These are phyloP conservation scores for Ramazzottius varieornatus DNA, from an alignment of 2,888 invertebrate genomes.

Conservation along the genomic window DNA sequence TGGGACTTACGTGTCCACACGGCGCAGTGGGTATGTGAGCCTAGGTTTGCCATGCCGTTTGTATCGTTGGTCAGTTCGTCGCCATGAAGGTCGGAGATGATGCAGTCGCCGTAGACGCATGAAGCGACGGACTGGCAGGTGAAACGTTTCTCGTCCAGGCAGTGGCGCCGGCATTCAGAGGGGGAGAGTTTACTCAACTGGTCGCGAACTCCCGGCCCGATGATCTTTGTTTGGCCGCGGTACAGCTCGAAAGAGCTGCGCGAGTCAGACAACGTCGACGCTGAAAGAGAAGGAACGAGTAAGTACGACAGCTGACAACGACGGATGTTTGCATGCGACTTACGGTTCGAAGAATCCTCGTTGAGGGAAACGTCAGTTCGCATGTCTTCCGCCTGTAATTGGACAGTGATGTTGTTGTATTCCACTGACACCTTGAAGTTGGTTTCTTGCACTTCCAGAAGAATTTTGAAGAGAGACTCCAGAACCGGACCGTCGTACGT, in stretches of 20 bases:
- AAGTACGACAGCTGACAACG: too few species aligned
- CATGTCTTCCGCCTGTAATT: neutral
- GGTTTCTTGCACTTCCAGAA: neutral
- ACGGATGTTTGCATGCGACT: too few species aligned
- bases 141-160: slow-evolving; percentile 1
- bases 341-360: neutral
- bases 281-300: neutral
- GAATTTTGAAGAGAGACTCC: neutral
- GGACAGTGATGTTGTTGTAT: neutral
- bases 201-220: neutral
- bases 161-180: neutral
- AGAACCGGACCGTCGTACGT: neutral
- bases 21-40: neutral
- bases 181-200: neutral
- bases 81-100: neutral
- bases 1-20: neutral
- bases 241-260: neutral
- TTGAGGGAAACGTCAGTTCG: neutral
- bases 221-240: neutral
- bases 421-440: neutral
- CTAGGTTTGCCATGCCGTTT: neutral
- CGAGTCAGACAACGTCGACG: neutral
- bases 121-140: neutral
- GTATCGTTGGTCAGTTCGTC: neutral
- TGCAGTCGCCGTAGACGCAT: neutral